phyloP scores from a whole-genome alignment of 2,113 vertebrate species.

The Crotalus viridis region DNA sequence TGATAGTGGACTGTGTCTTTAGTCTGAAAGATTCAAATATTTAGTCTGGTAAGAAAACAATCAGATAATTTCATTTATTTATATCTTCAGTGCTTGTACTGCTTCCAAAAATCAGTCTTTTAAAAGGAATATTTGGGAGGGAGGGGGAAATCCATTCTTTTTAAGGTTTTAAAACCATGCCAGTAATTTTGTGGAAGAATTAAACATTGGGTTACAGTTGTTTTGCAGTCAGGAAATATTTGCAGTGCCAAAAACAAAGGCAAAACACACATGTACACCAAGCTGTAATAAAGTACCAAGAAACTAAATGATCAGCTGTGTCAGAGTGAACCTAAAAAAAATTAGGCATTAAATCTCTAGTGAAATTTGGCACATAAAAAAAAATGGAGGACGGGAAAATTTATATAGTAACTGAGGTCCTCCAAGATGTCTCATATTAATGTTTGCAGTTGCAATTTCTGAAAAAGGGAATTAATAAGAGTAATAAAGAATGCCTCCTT shows the following conservation, averaged over 20 bases:
- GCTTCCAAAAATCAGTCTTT: not conserved
- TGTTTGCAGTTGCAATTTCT: not conserved
- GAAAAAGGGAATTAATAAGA: not conserved
- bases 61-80: not conserved
- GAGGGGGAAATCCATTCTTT: not conserved
- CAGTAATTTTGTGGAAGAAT: not conserved
- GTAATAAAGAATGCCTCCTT: not conserved
- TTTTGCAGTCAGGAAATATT: constrained; percentile 12
- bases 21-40: not conserved
- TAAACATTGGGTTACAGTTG: not conserved
- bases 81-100: not conserved
- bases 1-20: not conserved
- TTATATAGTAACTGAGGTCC: not conserved
- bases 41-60: not conserved
- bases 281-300: constrained; percentile 27
- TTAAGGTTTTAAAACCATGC: not conserved
- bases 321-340: not conserved
- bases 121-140: not conserved
- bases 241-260: not conserved
- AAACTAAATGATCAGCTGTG: not conserved
- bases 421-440: not conserved
- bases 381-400: not conserved
- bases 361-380: not conserved
- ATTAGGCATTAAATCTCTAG: constrained; percentile 27
- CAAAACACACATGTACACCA: not conserved